Base-by-base conservation (phyloP, 2,888 invertebrate genomes). In the Drosophila recens region DNA sequence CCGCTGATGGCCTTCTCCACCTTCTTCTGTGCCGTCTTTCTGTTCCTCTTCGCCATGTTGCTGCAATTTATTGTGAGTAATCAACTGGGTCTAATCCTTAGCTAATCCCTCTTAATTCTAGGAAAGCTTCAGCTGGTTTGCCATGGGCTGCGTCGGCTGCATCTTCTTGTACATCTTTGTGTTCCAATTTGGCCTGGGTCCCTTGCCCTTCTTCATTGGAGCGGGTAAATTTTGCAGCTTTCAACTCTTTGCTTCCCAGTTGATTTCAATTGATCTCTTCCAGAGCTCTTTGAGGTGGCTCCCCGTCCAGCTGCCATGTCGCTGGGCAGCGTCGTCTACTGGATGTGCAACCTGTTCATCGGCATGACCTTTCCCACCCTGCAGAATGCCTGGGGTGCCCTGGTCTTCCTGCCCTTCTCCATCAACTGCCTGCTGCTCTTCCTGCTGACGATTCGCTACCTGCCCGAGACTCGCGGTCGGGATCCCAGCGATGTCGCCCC, bases 251-350 rank as follows among this genome's bases (percentile, higher is more conserved):
- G n/a, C n/a, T n/a, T n/a, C n/a, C n/a, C n/a, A n/a, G n/a, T n/a
- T n/a, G n/a, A n/a, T n/a, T n/a, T n/a, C n/a, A n/a, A n/a, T n/a
- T n/a, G n/a, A n/a, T n/a, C n/a, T n/a, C n/a, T n/a, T n/a, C n/a
- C n/a, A 93, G 97, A 97, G 93, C 91, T 97, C 59, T 97, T 97
- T 90, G 97, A 97, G 88, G 96, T 97, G 63, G 96, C 95, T 0
- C 96, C 97, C 0, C 94, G 97, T 17, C 95, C 97, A 0, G 95
- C 95, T 6, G 97, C 96, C 46, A 97, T 97, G 97, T 95, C 97
- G 42, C 93, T 97, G 90, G 97, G 97, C 34, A 97, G 97, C 65
- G 94, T 97, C 82, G 95, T 95, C 71, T 98, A 97, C 92, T 98
- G 98, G 97, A 94, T 94, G 2, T 96, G 97, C 42, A 98, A 98